These are phyloP conservation scores for Drosophila demipolita DNA, from an alignment of 2,888 invertebrate species.

Conservation along the genomic window DNA sequence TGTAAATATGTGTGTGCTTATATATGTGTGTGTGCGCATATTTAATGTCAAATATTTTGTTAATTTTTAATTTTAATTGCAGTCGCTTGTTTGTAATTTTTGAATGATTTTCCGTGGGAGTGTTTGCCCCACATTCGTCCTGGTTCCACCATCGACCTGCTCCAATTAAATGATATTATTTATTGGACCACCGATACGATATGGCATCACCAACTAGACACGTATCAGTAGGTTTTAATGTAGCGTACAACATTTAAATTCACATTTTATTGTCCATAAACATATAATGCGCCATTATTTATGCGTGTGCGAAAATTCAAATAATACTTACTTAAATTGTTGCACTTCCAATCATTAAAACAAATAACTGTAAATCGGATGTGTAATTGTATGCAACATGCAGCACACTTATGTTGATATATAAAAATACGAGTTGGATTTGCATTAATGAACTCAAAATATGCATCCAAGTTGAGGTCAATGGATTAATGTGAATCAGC, in stretches of 20 bases:
- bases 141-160: not conserved
- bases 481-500: not conserved
- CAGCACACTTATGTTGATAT: not conserved
- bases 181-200: slow-evolving; percentile 42
- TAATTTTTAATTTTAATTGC: slow-evolving; percentile 80
- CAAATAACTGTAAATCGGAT: slow-evolving; percentile 14
- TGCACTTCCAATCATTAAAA: slow-evolving; percentile 4
- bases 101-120: slow-evolving; percentile 65
- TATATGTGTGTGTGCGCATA: slow-evolving; percentile 21
- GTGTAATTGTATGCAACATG: slow-evolving; percentile 16
- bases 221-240: slow-evolving; percentile 20
- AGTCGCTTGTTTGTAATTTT: slow-evolving; percentile 69
- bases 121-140: slow-evolving; percentile 9
- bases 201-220: slow-evolving; percentile 6
- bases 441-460: not conserved
- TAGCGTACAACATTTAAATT: slow-evolving; percentile 22
- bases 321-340: slow-evolving; percentile 23
- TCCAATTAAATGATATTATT: slow-evolving; percentile 64
- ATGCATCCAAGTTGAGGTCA: not conserved
- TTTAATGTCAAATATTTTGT: slow-evolving; percentile 67
- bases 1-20: not conserved
- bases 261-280: slow-evolving; percentile 34
- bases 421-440: not conserved
- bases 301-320: slow-evolving; percentile 48
- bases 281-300: slow-evolving; percentile 45